phyloP scores from a whole-genome alignment of 1,140 invertebrate species.

The Uloborus diversus region DNA sequence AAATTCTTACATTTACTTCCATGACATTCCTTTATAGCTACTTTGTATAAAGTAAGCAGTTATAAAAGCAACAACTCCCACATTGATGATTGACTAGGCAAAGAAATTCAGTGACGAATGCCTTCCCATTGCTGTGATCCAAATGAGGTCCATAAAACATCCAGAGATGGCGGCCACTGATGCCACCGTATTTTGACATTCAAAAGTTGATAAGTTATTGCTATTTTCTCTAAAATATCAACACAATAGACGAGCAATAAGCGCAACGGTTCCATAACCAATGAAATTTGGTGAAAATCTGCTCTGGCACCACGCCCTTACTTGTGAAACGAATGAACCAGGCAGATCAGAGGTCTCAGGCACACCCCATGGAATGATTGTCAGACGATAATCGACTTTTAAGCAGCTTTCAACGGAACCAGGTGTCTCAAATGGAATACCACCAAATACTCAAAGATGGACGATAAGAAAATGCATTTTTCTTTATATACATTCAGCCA shows the following conservation, averaged over 20 bases:
- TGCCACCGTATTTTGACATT: constrained; percentile 34
- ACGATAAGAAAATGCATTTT: constrained; percentile 56
- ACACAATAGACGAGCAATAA: constrained; percentile 25
- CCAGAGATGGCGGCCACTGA: too few relatives aligned
- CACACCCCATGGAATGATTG: constrained; percentile 44
- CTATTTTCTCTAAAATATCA: constrained; percentile 43
- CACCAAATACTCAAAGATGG: constrained; percentile 53
- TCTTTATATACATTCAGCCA: constrained; percentile 42
- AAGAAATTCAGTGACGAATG: too few relatives aligned
- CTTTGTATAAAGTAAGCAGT: too few relatives aligned
- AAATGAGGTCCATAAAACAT: too few relatives aligned
- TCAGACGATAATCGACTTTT: constrained; percentile 56
- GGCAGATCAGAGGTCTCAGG: constrained; percentile 45
- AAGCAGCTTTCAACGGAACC: constrained; percentile 52
- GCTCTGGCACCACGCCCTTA: constrained; percentile 25
- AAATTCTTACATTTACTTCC: too few relatives aligned
- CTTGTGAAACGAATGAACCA: constrained; percentile 41
- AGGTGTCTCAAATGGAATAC: constrained; percentile 55
- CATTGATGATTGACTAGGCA: neutral
- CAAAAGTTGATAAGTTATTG: constrained; percentile 53
- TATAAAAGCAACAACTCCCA: too few relatives aligned
- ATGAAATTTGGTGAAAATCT: constrained; percentile 52
- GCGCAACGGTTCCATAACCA: constrained; percentile 54
- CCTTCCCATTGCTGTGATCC: too few relatives aligned
- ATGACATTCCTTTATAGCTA: too few relatives aligned